Conservation (phyloP, 2,113 vertebrate species). For the Hucho hucho region DNA sequence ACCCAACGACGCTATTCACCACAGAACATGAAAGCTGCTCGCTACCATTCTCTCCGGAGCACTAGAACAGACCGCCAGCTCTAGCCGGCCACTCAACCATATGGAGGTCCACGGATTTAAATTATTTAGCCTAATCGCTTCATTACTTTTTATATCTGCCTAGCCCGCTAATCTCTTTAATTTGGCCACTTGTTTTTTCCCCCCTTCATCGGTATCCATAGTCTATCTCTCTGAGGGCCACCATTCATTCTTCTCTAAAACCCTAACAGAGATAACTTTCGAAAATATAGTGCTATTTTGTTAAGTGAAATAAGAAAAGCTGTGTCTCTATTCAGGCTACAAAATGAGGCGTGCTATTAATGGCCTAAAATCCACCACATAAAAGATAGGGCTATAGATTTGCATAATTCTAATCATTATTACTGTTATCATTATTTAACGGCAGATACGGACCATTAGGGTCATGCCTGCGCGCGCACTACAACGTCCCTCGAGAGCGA, state of each 20-base stretch:
- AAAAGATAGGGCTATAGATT: slow-evolving; percentile 21
- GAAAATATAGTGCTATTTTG: slow-evolving; percentile 12
- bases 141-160: slow-evolving; percentile 75
- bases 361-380: slow-evolving; percentile 45
- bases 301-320: slow-evolving; percentile 16
- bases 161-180: slow-evolving; percentile 69
- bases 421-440: slow-evolving; percentile 70
- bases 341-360: slow-evolving; percentile 49
- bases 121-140: slow-evolving; percentile 78
- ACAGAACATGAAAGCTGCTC: slow-evolving; percentile 61
- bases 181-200: slow-evolving; percentile 59
- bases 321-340: slow-evolving; percentile 17
- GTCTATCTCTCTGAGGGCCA: slow-evolving; percentile 14
- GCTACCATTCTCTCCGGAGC: slow-evolving; percentile 43
- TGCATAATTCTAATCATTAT: slow-evolving; percentile 67
- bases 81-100: slow-evolving; percentile 71
- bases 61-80: slow-evolving; percentile 46
- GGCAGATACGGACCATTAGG: slow-evolving; percentile 65
- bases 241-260: neutral
- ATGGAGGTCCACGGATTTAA: slow-evolving; percentile 74
- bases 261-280: neutral
- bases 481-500: slow-evolving; percentile 65
- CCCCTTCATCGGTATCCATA: slow-evolving; percentile 31
- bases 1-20: slow-evolving; percentile 63
- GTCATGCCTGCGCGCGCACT: slow-evolving; percentile 62